These are phyloP conservation scores for Macrocentrus cingulum DNA, from an alignment of 1,140 invertebrate genomes.

Conservation along the genomic window DNA sequence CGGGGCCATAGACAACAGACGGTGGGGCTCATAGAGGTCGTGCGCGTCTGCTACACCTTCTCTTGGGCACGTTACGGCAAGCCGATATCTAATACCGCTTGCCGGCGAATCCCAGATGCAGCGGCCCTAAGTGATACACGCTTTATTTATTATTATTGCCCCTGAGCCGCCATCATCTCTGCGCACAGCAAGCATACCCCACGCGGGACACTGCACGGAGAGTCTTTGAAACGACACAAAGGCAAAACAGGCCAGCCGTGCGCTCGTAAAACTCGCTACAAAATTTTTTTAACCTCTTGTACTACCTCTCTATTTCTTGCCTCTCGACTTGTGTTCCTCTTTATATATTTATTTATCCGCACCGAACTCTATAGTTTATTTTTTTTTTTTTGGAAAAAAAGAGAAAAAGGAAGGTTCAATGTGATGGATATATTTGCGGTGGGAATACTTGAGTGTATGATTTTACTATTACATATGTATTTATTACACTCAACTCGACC, in stretches of 20 bases:
- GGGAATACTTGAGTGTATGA: too few species aligned
- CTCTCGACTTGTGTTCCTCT: background rate
- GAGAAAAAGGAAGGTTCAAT: too few species aligned
- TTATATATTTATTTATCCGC: background rate
- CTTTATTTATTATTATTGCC: constrained; percentile 34
- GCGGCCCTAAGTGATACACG: constrained; percentile 29
- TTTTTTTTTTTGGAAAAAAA: too few species aligned
- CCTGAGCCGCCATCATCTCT: background rate
- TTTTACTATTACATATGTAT: too few species aligned
- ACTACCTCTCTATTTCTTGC: background rate
- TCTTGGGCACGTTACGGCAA: constrained; percentile 28
- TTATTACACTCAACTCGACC: too few species aligned
- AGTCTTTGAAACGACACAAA: constrained; percentile 4
- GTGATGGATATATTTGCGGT: too few species aligned
- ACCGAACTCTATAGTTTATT: too few species aligned
- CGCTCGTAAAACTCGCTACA: constrained; percentile 10
- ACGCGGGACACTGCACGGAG: background rate
- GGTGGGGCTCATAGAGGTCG: constrained; percentile 13
- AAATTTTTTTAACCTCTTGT: constrained; percentile 1
- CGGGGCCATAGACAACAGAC: constrained; percentile 23
- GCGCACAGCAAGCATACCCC: background rate
- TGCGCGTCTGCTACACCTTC: constrained; percentile 11
- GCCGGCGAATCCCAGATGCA: constrained; percentile 26
- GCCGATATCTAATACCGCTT: constrained; percentile 33
- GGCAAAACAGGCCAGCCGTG: constrained; percentile 1